Evolutionary conservation across 2,113 vertebrate species (phyloP).

Genomic region (Ammospiza nelsoni): DNA sequence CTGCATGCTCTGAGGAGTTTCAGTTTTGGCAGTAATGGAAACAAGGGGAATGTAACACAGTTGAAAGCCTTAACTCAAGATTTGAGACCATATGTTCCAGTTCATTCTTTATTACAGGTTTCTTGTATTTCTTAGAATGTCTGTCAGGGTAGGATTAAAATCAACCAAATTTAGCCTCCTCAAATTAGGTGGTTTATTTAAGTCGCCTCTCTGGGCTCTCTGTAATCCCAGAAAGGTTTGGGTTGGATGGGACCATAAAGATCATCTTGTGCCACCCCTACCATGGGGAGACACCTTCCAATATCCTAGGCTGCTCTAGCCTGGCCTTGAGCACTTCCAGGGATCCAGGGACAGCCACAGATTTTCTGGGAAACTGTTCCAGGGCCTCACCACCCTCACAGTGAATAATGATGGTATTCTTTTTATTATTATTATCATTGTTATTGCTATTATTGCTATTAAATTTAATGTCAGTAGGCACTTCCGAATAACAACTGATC

Average conservation of each 20-base stretch:
- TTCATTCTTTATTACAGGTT: background rate
- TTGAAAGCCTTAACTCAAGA: background rate
- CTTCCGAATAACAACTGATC: background rate
- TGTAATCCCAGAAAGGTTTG: background rate
- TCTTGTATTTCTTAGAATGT: background rate
- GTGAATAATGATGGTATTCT: background rate
- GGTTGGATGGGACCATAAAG: background rate
- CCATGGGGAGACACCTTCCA: background rate
- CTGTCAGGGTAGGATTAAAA: background rate
- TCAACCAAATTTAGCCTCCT: background rate
- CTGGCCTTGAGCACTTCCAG: background rate
- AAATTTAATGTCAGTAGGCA: background rate
- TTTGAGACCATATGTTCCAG: background rate
- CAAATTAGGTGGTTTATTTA: background rate
- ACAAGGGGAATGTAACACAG: background rate
- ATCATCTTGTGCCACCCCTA: background rate
- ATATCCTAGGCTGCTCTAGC: rapidly evolving
- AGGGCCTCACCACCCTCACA: background rate
- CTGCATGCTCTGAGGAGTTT: background rate
- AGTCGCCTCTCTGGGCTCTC: background rate
- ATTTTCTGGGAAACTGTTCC: background rate
- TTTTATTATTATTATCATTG: background rate
- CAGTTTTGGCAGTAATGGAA: background rate
- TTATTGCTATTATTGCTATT: background rate
- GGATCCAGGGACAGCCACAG: background rate